phyloP scores from a whole-genome alignment of 2,797 vertebrate species.

The Helicolenus hilgendorfi region DNA sequence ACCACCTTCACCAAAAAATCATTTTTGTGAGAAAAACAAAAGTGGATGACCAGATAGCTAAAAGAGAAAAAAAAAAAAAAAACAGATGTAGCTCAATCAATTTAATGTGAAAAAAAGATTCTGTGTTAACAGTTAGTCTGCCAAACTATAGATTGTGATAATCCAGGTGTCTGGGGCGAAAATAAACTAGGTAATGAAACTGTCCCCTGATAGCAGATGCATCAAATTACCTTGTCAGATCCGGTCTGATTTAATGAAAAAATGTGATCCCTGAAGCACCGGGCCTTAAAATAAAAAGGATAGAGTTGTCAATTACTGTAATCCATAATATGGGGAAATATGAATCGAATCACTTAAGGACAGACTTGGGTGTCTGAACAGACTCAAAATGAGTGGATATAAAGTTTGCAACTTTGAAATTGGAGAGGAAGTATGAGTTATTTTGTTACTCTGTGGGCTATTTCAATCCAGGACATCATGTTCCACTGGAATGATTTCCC shows the following conservation, averaged over 20 bases:
- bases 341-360: conserved; percentile 58
- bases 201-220: conserved; percentile 60
- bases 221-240: conserved; percentile 65
- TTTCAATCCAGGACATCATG: conserved; percentile 73
- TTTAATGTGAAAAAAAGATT: neutral
- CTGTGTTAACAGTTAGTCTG: neutral
- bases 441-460: conserved; percentile 59
- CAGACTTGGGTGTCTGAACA: conserved; percentile 32
- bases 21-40: neutral
- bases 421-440: conserved; percentile 48
- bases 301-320: conserved; percentile 62
- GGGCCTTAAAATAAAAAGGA: conserved; percentile 60
- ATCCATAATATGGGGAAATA: conserved; percentile 42
- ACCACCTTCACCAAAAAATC: neutral
- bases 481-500: conserved; percentile 70
- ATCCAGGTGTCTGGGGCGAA: conserved; percentile 39
- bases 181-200: conserved; percentile 66
- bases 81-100: neutral
- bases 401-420: conserved; percentile 61
- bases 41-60: neutral
- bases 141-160: conserved; percentile 32
- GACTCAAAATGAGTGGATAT: conserved; percentile 59
- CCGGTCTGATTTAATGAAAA: conserved; percentile 61
- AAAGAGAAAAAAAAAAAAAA: neutral
- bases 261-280: conserved; percentile 47